Evolutionary conservation across 1,140 invertebrate species (phyloP).

Genomic region (Procambarus clarkii): DNA sequence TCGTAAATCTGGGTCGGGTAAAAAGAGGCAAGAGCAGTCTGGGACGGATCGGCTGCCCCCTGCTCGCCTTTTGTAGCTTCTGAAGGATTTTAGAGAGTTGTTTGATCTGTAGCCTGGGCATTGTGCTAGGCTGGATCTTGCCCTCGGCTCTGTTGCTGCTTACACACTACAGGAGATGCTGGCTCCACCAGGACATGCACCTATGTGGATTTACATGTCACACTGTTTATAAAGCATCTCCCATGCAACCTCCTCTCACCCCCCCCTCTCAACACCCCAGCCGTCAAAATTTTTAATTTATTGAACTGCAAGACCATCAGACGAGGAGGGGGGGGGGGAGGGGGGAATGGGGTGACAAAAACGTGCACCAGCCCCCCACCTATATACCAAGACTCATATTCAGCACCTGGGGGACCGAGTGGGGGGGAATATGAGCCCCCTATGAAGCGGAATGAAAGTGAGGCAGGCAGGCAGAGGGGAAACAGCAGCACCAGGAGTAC

Average conservation of each 20-base stretch:
- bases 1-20: slow-evolving; percentile 53
- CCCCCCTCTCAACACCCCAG: background rate
- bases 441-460: slow-evolving; percentile 12
- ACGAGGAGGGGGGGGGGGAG: too few relatives aligned
- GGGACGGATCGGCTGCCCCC: slow-evolving; percentile 13
- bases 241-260: background rate
- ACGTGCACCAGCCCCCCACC: slow-evolving; percentile 3
- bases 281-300: slow-evolving; percentile 16
- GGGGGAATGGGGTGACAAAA: slow-evolving; percentile 31
- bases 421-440: slow-evolving; percentile 8
- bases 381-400: background rate
- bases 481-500: slow-evolving; percentile 17
- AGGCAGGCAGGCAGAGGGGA: background rate
- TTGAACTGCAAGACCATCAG: slow-evolving; percentile 18
- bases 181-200: background rate
- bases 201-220: background rate
- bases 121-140: slow-evolving; percentile 7
- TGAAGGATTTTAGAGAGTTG: slow-evolving; percentile 59
- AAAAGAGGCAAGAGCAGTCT: slow-evolving; percentile 24
- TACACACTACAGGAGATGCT: background rate
- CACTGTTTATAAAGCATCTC: slow-evolving; percentile 18
- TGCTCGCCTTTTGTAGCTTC: slow-evolving; percentile 52
- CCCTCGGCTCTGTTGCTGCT: slow-evolving; percentile 17
- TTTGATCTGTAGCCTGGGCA: slow-evolving; percentile 53
- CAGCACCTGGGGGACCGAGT: background rate